Conservation (phyloP, 1,140 invertebrate species). For the Pissodes strobi region DNA sequence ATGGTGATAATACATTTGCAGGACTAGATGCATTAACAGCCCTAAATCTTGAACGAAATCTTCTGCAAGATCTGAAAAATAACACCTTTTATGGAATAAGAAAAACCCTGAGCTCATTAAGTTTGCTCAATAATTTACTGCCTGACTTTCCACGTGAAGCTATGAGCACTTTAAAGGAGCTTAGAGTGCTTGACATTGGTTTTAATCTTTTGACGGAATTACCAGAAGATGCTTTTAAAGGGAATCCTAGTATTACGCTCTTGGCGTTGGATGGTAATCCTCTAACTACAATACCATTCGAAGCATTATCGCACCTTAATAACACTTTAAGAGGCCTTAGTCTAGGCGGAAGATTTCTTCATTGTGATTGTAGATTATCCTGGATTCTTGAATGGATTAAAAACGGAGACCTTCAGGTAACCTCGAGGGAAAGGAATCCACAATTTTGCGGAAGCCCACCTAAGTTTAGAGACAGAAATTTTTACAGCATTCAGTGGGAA, state of each 20-base stretch:
- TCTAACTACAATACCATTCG: slow-evolving; percentile 76
- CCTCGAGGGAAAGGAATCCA: slow-evolving; percentile 87
- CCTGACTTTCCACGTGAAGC: slow-evolving; percentile 82
- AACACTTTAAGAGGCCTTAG: slow-evolving; percentile 82
- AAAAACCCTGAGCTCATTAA: slow-evolving; percentile 85
- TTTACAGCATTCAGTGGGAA: slow-evolving; percentile 83
- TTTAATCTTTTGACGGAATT: slow-evolving; percentile 87
- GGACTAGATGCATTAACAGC: slow-evolving; percentile 84
- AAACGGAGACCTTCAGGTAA: slow-evolving; percentile 86
- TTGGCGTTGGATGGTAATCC: slow-evolving; percentile 90
- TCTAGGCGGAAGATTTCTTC: slow-evolving; percentile 82
- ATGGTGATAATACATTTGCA: slow-evolving; percentile 69
- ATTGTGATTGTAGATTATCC: slow-evolving; percentile 84
- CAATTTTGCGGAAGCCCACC: slow-evolving; percentile 89
- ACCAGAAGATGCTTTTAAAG: slow-evolving; percentile 76
- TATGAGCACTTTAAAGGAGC: slow-evolving; percentile 74
- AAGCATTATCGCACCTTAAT: slow-evolving; percentile 79
- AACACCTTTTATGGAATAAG: slow-evolving; percentile 81
- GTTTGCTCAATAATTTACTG: slow-evolving; percentile 87
- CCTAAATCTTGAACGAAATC: slow-evolving; percentile 86
- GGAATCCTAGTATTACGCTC: slow-evolving; percentile 81
- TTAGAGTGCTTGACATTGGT: slow-evolving; percentile 89
- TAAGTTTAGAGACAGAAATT: slow-evolving; percentile 75
- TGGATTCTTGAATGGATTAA: slow-evolving; percentile 92
- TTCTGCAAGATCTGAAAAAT: slow-evolving; percentile 76